These are phyloP conservation scores for Prosopocoilus inquinatus DNA, from an alignment of 2,888 invertebrate genomes.

Conservation along the genomic window DNA sequence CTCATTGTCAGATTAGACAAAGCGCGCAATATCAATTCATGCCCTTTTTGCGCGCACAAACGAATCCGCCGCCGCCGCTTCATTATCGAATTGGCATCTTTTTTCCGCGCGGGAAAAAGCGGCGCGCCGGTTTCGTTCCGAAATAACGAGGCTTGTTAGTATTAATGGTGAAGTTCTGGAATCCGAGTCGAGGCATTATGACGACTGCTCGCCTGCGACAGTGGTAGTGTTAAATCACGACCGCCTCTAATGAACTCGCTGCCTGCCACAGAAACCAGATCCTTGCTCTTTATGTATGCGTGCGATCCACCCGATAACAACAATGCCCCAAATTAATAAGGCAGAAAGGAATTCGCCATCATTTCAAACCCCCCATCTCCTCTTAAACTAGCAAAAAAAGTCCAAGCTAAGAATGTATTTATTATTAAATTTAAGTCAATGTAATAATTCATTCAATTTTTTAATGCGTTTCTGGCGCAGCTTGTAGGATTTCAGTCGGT, in stretches of 20 bases:
- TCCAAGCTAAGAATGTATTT: no score
- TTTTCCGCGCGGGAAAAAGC: constrained; percentile 27
- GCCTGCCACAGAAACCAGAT: constrained; percentile 25
- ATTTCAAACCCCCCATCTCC: no score
- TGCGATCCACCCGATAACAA: not conserved
- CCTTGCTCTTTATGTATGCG: constrained; percentile 19
- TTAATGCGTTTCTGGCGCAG: no score
- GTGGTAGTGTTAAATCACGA: constrained; percentile 37
- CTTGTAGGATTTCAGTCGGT: no score
- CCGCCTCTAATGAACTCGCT: constrained; percentile 37
- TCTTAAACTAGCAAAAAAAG: no score
- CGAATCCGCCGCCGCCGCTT: constrained; percentile 20
- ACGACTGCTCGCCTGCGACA: constrained; percentile 34
- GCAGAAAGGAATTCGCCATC: no score
- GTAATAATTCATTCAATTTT: no score
- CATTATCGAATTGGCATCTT: constrained; percentile 34
- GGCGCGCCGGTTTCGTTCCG: constrained; percentile 35
- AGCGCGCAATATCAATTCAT: constrained; percentile 7
- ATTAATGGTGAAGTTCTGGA: constrained; percentile 36
- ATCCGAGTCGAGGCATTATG: constrained; percentile 37
- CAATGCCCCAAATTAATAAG: no score
- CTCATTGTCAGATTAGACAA: no score
- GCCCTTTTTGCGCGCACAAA: constrained; percentile 9
- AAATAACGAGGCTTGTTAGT: constrained; percentile 45
- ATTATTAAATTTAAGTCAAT: no score